Percentiles rank a stretch among this genome's conserved stretches.
Evolutionary conservation across 2,888 invertebrate species (phyloP).

Genomic region (Sesia bembeciformis): DNA sequence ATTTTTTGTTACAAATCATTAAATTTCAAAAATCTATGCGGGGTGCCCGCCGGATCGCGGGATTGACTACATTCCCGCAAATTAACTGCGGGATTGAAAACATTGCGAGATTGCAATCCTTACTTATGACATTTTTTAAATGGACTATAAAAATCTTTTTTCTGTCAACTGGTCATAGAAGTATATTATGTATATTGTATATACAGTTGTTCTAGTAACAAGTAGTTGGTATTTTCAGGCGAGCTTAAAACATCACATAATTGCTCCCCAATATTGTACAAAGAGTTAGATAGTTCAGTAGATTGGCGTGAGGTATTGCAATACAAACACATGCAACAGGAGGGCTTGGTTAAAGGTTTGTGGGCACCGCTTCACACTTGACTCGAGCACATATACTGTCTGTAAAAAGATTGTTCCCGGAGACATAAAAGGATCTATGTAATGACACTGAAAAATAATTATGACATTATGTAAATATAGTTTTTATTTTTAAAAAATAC

Average conservation of each 20-base stretch:
- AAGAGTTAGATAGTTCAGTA: constrained; percentile 69
- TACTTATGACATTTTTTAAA: not conserved
- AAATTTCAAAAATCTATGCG: no score
- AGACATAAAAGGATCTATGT: no score
- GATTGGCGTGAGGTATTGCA: constrained; percentile 62
- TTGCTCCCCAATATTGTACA: constrained; percentile 52
- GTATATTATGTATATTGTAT: not conserved
- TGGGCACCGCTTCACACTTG: constrained; percentile 41
- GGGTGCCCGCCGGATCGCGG: no score
- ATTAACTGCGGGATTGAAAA: no score
- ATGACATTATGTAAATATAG: no score
- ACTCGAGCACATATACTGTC: no score
- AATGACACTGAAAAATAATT: no score
- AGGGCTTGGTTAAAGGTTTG: constrained; percentile 64
- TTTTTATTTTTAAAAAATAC: no score
- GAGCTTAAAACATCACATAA: constrained; percentile 44
- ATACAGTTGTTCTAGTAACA: not conserved
- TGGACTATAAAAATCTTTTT: not conserved
- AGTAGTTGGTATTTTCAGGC: constrained; percentile 59
- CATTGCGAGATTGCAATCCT: no score
- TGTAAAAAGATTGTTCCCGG: no score
- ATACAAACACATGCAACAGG: constrained; percentile 41
- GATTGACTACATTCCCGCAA: no score
- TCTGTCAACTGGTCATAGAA: not conserved
- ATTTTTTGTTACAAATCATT: no score